phyloP scores from a whole-genome alignment of 2,797 vertebrate genomes.

The Cyprinella venusta region DNA sequence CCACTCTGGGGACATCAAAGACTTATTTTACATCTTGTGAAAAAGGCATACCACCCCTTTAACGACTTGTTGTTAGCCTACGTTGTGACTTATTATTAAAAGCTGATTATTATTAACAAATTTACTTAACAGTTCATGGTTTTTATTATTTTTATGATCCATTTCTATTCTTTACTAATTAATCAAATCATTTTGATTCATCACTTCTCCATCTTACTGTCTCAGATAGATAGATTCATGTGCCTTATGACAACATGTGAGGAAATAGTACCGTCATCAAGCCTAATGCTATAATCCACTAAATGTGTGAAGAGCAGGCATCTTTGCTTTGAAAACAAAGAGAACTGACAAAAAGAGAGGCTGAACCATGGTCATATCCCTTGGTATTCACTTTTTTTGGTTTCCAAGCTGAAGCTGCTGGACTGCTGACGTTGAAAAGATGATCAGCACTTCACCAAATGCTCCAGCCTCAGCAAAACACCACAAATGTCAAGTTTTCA shows the following conservation, averaged over 20 bases:
- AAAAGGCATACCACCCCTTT: no score
- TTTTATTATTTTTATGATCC: no score
- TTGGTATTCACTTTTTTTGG: constrained; percentile 32
- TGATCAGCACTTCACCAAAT: constrained; percentile 40
- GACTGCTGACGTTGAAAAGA: constrained; percentile 38
- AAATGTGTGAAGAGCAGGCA: not conserved
- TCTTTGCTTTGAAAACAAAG: constrained; percentile 1
- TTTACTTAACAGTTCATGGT: no score
- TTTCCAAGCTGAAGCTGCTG: constrained; percentile 40
- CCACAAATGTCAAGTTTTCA: constrained; percentile 23
- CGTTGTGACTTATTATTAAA: no score
- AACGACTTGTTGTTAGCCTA: no score
- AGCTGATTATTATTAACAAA: no score
- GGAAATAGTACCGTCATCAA: constrained; percentile 1
- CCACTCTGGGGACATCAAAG: no score
- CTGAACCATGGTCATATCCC: constrained; percentile 30
- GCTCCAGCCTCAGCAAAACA: constrained; percentile 34
- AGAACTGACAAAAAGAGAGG: constrained; percentile 8
- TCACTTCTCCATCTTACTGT: no score
- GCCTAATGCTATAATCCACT: not conserved
- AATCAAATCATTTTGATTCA: no score
- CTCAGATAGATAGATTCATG: not conserved
- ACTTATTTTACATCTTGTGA: no score
- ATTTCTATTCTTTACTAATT: no score
- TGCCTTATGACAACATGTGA: not conserved